Evolutionary conservation across 2,113 vertebrate genomes (phyloP), one percentile per base, ranked within the genome.

Genomic region (Hyla sarda): DNA sequence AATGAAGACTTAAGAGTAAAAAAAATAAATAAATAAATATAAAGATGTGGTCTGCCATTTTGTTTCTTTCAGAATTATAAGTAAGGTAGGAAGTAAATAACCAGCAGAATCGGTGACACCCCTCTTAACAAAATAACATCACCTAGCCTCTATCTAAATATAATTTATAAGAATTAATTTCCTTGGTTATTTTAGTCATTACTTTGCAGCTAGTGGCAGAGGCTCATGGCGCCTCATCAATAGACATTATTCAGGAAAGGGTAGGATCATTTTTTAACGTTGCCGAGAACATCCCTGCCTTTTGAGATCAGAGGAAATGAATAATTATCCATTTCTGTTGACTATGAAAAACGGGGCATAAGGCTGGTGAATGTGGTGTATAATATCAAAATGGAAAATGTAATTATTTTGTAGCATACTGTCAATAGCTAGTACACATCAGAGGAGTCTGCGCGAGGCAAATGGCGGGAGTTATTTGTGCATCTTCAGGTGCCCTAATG

Each of bases 251-350:
- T 45, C 52, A 65, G 72, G 28, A 62, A 60, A 47, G 25, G 77
- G 72, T 56, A 77, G 73, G 54, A 84, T 84, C 72, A 76, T 84
- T 73, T 84, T 72, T 62, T 75, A 84, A 76, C 37, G 52, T 71
- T 65, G 25, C 41, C 1, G 37, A 84, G 41, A 65, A 41, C 71
- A 30, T 74, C 69, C 82, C 73, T 32, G 37, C 73, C 56, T 76
- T 30, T 76, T 32, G 41, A 76, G 41, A 76, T 62, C 23, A 47
- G 19, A 65, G 83, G 19, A 58, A 50, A 65, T 76, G 41, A 76
- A 75, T 84, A 75, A 84, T 84, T 58, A 74, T 73, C 52, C 54
- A 3, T 83, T 56, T 50, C 72, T n/a, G 32, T 47, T 75, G 67
- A 45, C 34, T 56, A 13, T 60, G 71, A 60, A 14, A 72, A 71